Conservation (phyloP, 2,113 vertebrate species). For the Neodontobutis hainanensis region DNA sequence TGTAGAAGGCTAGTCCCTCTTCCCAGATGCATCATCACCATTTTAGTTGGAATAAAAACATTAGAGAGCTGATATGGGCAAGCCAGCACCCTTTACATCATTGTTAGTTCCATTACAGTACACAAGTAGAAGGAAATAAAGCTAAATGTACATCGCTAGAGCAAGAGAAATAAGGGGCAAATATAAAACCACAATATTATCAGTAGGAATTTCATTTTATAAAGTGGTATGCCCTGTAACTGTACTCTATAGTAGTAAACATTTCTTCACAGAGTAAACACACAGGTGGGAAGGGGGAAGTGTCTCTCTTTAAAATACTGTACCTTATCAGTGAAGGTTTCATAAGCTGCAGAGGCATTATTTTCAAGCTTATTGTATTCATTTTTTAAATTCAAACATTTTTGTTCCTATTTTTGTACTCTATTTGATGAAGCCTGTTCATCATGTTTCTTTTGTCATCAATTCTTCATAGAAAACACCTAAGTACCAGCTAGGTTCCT, state of each 20-base stretch:
- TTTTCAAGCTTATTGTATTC: conserved; percentile 53
- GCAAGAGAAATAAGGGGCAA: conserved; percentile 34
- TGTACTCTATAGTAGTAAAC: conserved; percentile 70
- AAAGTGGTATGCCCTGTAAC: conserved; percentile 74
- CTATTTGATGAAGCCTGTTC: conserved; percentile 81
- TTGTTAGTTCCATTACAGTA: conserved; percentile 57
- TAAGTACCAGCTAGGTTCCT: conserved; percentile 85
- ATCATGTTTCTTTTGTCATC: conserved; percentile 35
- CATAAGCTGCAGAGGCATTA: conserved; percentile 45
- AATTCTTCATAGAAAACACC: conserved; percentile 70
- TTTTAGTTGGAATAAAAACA: conserved; percentile 55
- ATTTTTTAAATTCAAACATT: conserved; percentile 22
- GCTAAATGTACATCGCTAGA: conserved; percentile 36
- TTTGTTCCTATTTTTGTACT: conserved; percentile 19
- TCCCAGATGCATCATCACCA: conserved; percentile 26
- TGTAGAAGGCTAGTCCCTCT: conserved; percentile 25
- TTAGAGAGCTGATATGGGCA: conserved; percentile 61
- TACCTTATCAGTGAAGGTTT: conserved; percentile 30
- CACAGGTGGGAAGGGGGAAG: conserved; percentile 44
- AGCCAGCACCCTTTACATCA: conserved; percentile 69
- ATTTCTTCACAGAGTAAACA: conserved; percentile 71
- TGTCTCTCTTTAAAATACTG: conserved; percentile 45
- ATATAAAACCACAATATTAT: conserved; percentile 56
- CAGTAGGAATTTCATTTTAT: conserved; percentile 66
- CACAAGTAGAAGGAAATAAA: conserved; percentile 41